phyloP scores from a whole-genome alignment of 2,888 invertebrate species.

The Melinaea menophilus region DNA sequence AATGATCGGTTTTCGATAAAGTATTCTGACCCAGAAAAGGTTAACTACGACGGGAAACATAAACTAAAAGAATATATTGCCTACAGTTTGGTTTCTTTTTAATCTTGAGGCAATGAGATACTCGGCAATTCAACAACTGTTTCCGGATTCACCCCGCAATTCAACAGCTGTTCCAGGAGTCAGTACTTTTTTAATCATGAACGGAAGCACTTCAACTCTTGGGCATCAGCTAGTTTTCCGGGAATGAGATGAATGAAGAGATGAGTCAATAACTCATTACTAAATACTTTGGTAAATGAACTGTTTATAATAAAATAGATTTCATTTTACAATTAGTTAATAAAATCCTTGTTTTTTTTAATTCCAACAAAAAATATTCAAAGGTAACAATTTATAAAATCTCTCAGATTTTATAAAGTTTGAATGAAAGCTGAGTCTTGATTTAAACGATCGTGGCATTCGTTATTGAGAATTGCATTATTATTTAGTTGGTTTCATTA shows the following conservation, averaged over 20 bases:
- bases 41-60: neutral
- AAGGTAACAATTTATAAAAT: too few species aligned
- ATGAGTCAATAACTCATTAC: neutral
- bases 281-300: too few species aligned
- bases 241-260: constrained; percentile 7
- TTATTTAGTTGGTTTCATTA: too few species aligned
- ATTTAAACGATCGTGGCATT: too few species aligned
- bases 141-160: constrained; percentile 22
- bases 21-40: neutral
- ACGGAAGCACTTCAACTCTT: constrained; percentile 26
- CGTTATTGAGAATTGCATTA: too few species aligned
- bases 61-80: constrained; percentile 2
- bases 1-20: constrained; percentile 1
- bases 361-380: too few species aligned
- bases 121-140: constrained; percentile 15
- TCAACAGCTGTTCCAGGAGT: constrained; percentile 29
- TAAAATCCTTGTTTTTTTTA: too few species aligned
- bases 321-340: too few species aligned
- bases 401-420: too few species aligned
- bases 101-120: constrained; percentile 5
- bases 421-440: too few species aligned
- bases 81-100: neutral
- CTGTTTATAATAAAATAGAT: too few species aligned
- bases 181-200: constrained; percentile 31
- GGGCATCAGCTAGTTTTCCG: constrained; percentile 23